phyloP scores from a whole-genome alignment of 2,797 vertebrate species.

The Lateolabrax maculatus region DNA sequence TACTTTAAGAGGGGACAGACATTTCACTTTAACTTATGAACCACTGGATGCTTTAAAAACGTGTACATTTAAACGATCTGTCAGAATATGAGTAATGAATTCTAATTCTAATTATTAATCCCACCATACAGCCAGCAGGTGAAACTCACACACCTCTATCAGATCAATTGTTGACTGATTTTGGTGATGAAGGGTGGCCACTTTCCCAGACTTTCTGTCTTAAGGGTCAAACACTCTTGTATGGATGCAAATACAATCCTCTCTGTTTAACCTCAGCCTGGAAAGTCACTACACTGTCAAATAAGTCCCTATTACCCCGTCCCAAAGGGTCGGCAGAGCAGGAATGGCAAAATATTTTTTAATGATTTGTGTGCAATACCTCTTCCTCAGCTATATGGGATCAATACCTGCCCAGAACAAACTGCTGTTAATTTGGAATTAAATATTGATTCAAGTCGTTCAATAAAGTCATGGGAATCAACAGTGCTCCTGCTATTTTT shows the following conservation, averaged over 20 bases:
- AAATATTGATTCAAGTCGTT: constrained; percentile 71
- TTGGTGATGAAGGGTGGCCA: too few relatives aligned
- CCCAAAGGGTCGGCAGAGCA: constrained; percentile 17
- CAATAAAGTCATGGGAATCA: constrained; percentile 39
- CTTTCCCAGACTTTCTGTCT: too few relatives aligned
- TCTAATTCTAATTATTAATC: background rate
- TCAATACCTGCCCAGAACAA: constrained; percentile 64
- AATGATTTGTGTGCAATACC: constrained; percentile 63
- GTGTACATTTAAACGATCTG: background rate
- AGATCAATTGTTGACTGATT: constrained; percentile 17
- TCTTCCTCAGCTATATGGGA: constrained; percentile 45
- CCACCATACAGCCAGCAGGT: background rate
- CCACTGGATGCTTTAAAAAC: background rate
- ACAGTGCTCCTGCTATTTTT: constrained; percentile 1
- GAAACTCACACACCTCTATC: constrained; percentile 11
- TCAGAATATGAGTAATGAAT: background rate
- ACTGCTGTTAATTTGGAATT: constrained; percentile 71
- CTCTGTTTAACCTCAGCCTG: background rate
- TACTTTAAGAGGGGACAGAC: background rate
- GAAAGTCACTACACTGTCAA: background rate
- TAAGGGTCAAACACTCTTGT: too few relatives aligned
- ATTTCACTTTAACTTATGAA: background rate
- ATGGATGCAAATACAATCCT: background rate
- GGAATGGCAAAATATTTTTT: constrained; percentile 38
- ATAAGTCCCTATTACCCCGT: background rate